phyloP scores from a whole-genome alignment of 2,888 invertebrate genomes.

The Drymonia ruficornis region DNA sequence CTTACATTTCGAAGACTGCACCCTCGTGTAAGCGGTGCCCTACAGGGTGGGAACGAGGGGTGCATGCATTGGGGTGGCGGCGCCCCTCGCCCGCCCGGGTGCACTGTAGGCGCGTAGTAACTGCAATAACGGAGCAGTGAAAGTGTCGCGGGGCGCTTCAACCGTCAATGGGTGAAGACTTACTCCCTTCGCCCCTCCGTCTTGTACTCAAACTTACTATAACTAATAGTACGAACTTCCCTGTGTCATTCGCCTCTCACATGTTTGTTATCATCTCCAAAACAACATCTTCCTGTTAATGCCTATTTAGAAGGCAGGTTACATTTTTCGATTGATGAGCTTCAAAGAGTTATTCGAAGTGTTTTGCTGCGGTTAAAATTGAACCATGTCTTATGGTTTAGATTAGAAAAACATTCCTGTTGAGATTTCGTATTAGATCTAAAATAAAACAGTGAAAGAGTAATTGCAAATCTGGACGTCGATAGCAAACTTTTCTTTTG shows the following conservation, averaged over 20 bases:
- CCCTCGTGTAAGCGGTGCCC: conserved; percentile 69
- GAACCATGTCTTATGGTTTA: too few relatives aligned
- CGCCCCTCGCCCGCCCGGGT: conserved; percentile 61
- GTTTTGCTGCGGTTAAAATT: too few relatives aligned
- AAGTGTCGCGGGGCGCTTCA: conserved; percentile 83
- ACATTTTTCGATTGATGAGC: too few relatives aligned
- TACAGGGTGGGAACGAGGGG: conserved; percentile 67
- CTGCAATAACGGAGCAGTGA: conserved; percentile 84
- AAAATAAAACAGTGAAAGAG: too few relatives aligned
- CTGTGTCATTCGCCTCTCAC: conserved; percentile 44
- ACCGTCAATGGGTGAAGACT: conserved; percentile 84
- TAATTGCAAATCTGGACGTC: too few relatives aligned
- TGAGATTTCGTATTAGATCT: too few relatives aligned
- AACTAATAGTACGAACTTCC: conserved; percentile 75
- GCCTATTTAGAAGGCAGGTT: too few relatives aligned
- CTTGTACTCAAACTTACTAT: conserved; percentile 78
- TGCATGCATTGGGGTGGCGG: conserved; percentile 77
- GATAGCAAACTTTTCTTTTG: too few relatives aligned
- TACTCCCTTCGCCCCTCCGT: conserved; percentile 80
- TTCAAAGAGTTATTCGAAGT: too few relatives aligned
- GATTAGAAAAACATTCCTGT: too few relatives aligned
- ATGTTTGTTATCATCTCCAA: conserved; percentile 34
- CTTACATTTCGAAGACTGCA: conserved; percentile 70
- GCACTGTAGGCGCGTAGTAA: conserved; percentile 83
- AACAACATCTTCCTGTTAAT: conserved; percentile 34